Percentiles rank a stretch among this genome's conserved stretches.
These are phyloP conservation scores for Grapholita molesta DNA, from an alignment of 1,140 invertebrate species.

Conservation along the genomic window DNA sequence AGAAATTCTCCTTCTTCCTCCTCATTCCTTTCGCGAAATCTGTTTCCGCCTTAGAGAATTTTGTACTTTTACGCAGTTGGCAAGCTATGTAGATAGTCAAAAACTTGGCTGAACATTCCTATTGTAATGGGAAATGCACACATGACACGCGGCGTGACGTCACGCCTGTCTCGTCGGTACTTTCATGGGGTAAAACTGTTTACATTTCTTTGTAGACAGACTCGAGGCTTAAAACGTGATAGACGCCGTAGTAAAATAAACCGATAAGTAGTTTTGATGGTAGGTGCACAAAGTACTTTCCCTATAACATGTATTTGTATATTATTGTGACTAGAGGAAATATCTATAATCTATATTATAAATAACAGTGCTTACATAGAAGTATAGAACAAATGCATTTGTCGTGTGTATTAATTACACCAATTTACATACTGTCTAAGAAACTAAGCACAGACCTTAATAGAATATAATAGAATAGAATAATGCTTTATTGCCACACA, in stretches of 20 bases:
- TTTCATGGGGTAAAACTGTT: background rate
- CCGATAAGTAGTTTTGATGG: background rate
- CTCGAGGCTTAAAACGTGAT: background rate
- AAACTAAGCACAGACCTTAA: too few relatives aligned
- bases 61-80: background rate
- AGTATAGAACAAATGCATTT: too few relatives aligned
- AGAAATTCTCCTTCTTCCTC: background rate
- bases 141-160: background rate
- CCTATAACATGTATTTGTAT: background rate
- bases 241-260: background rate
- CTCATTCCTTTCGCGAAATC: background rate
- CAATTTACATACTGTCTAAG: too few relatives aligned
- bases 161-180: background rate
- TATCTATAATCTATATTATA: background rate
- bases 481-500: too few relatives aligned
- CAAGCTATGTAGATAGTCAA: background rate
- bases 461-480: too few relatives aligned
- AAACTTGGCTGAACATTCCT: conserved; percentile 3
- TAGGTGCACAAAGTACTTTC: background rate
- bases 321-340: background rate
- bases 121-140: conserved; percentile 1
- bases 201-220: background rate
- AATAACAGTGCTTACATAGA: background rate
- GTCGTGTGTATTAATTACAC: too few relatives aligned
- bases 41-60: background rate